Evolutionary conservation across 2,797 vertebrate genomes (phyloP).

Genomic region (Zenarchopterus dispar): DNA sequence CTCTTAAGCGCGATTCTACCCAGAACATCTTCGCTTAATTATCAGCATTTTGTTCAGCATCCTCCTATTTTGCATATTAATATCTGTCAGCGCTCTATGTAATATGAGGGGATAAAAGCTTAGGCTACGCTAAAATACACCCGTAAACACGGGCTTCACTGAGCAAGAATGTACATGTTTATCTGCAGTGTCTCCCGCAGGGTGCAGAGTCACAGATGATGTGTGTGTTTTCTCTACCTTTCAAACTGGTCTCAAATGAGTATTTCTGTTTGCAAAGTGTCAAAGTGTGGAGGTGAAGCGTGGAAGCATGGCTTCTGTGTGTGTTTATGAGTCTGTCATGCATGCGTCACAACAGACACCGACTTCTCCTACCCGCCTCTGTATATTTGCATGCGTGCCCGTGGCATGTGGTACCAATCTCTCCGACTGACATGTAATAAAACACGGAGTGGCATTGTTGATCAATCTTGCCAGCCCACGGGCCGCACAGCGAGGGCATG

Average conservation of each 20-base stretch:
- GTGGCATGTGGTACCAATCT: conserved; percentile 56
- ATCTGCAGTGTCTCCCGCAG: conserved; percentile 35
- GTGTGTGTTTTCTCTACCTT: conserved; percentile 56
- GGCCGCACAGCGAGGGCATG: conserved; percentile 95
- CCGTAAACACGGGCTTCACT: conserved; percentile 37
- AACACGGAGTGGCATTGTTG: conserved; percentile 91
- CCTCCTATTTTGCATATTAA: conserved; percentile 86
- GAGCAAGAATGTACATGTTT: conserved; percentile 34
- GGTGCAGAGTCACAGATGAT: conserved; percentile 41
- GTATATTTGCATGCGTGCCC: conserved; percentile 30
- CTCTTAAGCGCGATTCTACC: conserved; percentile 84
- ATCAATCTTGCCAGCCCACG: conserved; percentile 92
- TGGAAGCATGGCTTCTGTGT: neutral
- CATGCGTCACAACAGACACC: conserved; percentile 3
- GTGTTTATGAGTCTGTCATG: conserved; percentile 19
- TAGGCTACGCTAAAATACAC: conserved; percentile 45
- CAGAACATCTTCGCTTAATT: conserved; percentile 87
- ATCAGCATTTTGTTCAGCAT: conserved; percentile 88
- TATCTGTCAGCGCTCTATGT: conserved; percentile 79
- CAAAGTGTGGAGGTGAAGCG: conserved; percentile 23
- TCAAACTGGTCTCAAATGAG: conserved; percentile 58
- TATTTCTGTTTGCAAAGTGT: conserved; percentile 39
- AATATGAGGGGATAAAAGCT: conserved; percentile 69
- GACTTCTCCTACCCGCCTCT: conserved; percentile 26
- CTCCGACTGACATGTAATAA: conserved; percentile 87